Base-by-base conservation (phyloP, 2,888 invertebrate genomes). In the Dynastes hyllus region DNA sequence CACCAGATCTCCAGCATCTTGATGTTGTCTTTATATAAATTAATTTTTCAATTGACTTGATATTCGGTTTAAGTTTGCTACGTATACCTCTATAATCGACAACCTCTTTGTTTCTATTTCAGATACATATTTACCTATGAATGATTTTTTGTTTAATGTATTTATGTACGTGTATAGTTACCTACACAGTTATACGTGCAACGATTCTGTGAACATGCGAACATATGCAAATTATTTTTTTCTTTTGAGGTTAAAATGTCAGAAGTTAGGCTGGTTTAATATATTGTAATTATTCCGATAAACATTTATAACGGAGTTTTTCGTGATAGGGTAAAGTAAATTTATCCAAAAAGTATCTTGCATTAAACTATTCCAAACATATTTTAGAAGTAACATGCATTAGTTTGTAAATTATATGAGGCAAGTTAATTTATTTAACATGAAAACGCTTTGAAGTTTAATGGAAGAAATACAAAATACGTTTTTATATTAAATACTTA, bases 1-100 rank as follows among this genome's bases (percentile, higher is more conserved):
- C 53, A 53, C n/a, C 53, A 13, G n/a, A 53, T 53, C 53, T 53
- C 2, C 45, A 45, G 4, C n/a, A 1, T n/a, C 16, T 6, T 16
- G n/a, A 53, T 53, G n/a, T 53, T n/a, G 13, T 61, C 27, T 61
- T 61, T 27, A 9, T 9, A 61, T 61, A 27, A 61, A 61, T 50
- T 11, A 27, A 27, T 69, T 27, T 69, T 50, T 69, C 69, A 51
- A 9, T 66, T 27, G 22, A 27, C 16, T 69, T 45, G 51, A 50
- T 5, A 27, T 69, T 13, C 1, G 13, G 27, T 27, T 69, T 27
- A 50, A 61, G 11, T 45, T 6, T 69, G 13, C 29, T 50, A 22
- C 50, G 22, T 13, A 53, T 16, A 69, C 37, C 11, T 6, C 40
- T 6, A 37, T 37, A 2, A 67, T 67, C 16, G 67, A 11, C 40